A percentile compares a stretch with the other conserved stretches of the same genome.
Conservation (phyloP, 1,140 invertebrate species). For the Papilio glaucus region DNA sequence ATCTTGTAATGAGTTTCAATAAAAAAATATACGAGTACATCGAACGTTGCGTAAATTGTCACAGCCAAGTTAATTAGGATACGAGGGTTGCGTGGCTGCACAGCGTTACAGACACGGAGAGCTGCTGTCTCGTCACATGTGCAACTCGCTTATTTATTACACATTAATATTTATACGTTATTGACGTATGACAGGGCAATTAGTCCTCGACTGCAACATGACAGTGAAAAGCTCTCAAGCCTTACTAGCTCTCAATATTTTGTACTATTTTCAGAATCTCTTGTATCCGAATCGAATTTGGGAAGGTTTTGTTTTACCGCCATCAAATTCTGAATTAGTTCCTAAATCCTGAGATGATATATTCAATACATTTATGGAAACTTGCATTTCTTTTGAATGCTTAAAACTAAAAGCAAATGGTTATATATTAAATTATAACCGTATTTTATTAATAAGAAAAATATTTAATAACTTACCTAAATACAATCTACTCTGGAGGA, state of each 20-base stretch:
- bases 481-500: conserved; percentile 91
- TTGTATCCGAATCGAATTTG: too few relatives aligned
- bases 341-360: too few relatives aligned
- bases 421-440: too few relatives aligned
- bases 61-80: conserved; percentile 15
- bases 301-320: too few relatives aligned
- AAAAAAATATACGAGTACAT: not conserved
- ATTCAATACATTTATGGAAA: too few relatives aligned
- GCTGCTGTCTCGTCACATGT: conserved; percentile 12
- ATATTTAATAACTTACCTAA: conserved; percentile 85
- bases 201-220: conserved; percentile 4
- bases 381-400: too few relatives aligned
- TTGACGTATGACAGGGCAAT: conserved; percentile 24
- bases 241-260: too few relatives aligned
- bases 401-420: too few relatives aligned
- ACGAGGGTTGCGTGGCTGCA: conserved; percentile 4
- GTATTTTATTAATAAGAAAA: too few relatives aligned
- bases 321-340: not conserved
- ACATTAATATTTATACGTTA: conserved; percentile 21
- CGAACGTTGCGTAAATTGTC: conserved; percentile 3
- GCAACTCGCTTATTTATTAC: not conserved
- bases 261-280: not conserved
- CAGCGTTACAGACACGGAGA: not conserved
- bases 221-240: conserved; percentile 10
- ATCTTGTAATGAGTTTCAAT: too few relatives aligned